Conservation (phyloP, 2,113 vertebrate species). For the Carassius carassius region DNA sequence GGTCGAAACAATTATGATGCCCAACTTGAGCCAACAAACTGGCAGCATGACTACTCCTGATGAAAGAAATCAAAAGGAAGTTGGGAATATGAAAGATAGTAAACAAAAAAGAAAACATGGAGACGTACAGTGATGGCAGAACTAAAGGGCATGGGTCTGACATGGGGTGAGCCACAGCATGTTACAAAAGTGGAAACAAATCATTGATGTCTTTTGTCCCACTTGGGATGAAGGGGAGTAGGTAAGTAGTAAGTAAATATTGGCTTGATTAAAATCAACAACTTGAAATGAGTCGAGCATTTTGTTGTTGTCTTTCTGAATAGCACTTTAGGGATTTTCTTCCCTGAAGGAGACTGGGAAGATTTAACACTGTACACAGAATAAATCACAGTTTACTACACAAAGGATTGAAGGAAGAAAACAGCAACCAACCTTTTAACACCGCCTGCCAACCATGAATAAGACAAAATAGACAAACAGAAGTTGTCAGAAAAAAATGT, state of each 20-base stretch:
- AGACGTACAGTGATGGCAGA: too few species aligned
- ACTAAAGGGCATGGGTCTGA: too few species aligned
- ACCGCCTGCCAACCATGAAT: slow-evolving; percentile 61
- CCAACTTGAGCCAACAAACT: not conserved
- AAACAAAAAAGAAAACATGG: too few species aligned
- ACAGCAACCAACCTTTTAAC: slow-evolving; percentile 62
- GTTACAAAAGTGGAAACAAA: too few species aligned
- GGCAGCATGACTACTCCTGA: too few species aligned
- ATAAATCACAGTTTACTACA: not conserved
- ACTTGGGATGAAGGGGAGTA: too few species aligned
- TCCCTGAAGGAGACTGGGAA: not conserved
- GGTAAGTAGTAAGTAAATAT: too few species aligned
- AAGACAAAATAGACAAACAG: slow-evolving; percentile 46
- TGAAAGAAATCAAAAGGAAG: too few species aligned
- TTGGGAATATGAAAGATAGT: too few species aligned
- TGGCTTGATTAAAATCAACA: not conserved
- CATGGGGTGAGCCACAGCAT: too few species aligned
- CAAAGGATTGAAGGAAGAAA: slow-evolving; percentile 35
- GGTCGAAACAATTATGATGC: not conserved
- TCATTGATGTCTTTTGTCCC: too few species aligned
- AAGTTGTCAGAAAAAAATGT: slow-evolving; percentile 32
- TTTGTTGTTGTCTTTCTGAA: not conserved
- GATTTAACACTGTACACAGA: slow-evolving; percentile 18
- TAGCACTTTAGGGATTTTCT: not conserved
- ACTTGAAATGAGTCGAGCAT: not conserved